phyloP scores from a whole-genome alignment of 2,797 vertebrate genomes.

The Phoeniculus purpureus region DNA sequence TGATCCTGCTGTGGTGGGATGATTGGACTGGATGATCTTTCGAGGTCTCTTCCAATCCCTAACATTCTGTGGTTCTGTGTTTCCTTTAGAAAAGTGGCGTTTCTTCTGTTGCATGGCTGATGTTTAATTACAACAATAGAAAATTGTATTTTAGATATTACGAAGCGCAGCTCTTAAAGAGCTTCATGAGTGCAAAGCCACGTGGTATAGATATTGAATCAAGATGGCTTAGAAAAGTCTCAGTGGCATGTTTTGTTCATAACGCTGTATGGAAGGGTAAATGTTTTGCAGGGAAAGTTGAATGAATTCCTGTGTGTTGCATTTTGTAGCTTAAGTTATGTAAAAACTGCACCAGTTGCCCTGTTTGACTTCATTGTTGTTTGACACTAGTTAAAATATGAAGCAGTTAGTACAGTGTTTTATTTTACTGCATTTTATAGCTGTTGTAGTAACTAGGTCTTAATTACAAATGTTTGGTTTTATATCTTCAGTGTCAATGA shows the following conservation, averaged over 20 bases:
- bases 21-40: too few species aligned
- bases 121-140: conserved; percentile 52
- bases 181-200: conserved; percentile 1
- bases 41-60: too few species aligned
- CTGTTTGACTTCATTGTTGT: neutral
- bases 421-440: neutral
- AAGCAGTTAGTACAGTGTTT: too few species aligned
- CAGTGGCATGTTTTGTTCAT: neutral
- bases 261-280: neutral
- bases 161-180: neutral
- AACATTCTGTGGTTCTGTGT: too few species aligned
- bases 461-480: neutral
- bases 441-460: neutral
- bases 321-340: neutral
- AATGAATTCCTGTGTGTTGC: neutral
- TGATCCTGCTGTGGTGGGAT: too few species aligned
- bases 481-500: neutral
- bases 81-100: conserved; percentile 13
- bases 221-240: neutral
- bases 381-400: neutral
- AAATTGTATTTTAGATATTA: neutral
- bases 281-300: neutral
- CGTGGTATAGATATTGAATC: neutral
- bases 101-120: neutral
- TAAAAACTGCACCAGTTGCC: neutral